phyloP scores from a whole-genome alignment of 2,888 invertebrate species.

The Criorhina ranunculi region DNA sequence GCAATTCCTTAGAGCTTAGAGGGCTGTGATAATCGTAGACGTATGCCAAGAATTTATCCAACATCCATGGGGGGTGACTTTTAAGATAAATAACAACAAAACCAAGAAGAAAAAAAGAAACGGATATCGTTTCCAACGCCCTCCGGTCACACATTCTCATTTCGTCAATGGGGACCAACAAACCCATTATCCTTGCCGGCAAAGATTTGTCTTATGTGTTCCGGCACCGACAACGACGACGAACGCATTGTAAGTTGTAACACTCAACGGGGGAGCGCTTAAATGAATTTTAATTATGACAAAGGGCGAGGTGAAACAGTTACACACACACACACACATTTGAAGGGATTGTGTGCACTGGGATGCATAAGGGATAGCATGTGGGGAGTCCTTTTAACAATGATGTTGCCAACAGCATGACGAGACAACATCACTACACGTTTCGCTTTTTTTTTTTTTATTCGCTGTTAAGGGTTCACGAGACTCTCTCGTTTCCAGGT shows the following conservation, averaged over 20 bases:
- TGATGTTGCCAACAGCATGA: too few species aligned
- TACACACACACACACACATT: too few species aligned
- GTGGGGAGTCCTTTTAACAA: too few species aligned
- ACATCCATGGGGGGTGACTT: too few species aligned
- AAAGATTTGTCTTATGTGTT: slow-evolving; percentile 10
- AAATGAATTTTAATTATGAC: slow-evolving; percentile 31
- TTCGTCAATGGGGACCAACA: not conserved
- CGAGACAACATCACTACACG: too few species aligned
- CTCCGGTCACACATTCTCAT: not conserved
- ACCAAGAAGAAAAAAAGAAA: not conserved
- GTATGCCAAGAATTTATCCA: too few species aligned
- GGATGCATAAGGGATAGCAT: not conserved
- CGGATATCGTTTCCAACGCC: not conserved
- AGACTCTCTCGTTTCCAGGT: too few species aligned
- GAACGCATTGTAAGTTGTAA: slow-evolving; percentile 20
- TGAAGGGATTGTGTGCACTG: not conserved
- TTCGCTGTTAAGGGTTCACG: too few species aligned
- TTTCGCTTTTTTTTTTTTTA: too few species aligned
- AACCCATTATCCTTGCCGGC: slow-evolving; percentile 10
- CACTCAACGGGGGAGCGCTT: slow-evolving; percentile 16
- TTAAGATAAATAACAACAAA: not conserved
- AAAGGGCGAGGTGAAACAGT: not conserved
- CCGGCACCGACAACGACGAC: slow-evolving; percentile 6
- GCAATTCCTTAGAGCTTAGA: too few species aligned
- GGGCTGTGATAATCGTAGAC: too few species aligned